phyloP scores from a whole-genome alignment of 2,797 vertebrate species.

The Cryptoprocta ferox region DNA sequence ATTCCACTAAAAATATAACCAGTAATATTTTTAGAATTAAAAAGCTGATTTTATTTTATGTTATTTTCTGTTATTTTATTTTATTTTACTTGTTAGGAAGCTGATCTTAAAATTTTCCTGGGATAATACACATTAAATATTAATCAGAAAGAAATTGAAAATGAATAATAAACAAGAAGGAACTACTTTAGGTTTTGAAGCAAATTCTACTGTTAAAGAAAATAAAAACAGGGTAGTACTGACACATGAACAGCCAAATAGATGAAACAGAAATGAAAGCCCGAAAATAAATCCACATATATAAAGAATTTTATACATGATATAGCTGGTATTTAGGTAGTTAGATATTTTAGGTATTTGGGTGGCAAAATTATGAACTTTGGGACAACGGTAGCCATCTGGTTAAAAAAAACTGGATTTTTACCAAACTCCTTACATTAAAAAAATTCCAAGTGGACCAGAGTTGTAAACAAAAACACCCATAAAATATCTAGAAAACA shows the following conservation, averaged over 20 bases:
- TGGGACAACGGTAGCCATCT: not conserved
- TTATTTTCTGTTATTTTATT: too few species aligned
- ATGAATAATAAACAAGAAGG: not conserved
- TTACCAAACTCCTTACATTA: not conserved
- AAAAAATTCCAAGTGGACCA: not conserved
- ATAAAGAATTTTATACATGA: not conserved
- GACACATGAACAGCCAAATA: not conserved
- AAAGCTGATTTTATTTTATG: not conserved
- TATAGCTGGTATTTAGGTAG: slow-evolving; percentile 1
- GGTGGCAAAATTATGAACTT: slow-evolving; percentile 3
- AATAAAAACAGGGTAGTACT: not conserved
- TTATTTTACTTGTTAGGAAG: not conserved
- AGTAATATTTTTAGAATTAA: slow-evolving; percentile 7
- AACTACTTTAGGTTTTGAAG: not conserved
- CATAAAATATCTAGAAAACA: not conserved
- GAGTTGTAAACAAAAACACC: not conserved
- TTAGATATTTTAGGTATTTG: slow-evolving; percentile 26
- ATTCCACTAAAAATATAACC: not conserved
- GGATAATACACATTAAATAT: not conserved
- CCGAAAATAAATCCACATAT: not conserved
- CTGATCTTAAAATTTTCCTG: not conserved
- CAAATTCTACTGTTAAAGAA: not conserved
- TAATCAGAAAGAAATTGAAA: not conserved
- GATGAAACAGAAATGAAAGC: not conserved
- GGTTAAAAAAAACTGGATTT: not conserved